These are phyloP conservation scores for Ptychoptera albimana DNA, from an alignment of 2,888 invertebrate genomes.

Conservation along the genomic window DNA sequence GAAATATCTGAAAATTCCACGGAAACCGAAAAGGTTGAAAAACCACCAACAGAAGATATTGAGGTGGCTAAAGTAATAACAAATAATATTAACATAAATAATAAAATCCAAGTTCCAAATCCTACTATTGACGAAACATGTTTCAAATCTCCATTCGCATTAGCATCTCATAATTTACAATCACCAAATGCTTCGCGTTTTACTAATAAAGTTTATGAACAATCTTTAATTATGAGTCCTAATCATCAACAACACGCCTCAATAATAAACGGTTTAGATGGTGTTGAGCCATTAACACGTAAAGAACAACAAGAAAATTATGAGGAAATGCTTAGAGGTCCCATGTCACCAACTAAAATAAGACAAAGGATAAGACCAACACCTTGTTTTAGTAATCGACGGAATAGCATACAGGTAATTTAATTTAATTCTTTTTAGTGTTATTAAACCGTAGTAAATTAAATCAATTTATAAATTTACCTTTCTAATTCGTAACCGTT, in stretches of 20 bases:
- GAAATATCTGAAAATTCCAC: not conserved
- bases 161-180: not conserved
- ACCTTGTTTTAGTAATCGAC: slow-evolving; percentile 46
- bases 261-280: not conserved
- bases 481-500: too few species aligned
- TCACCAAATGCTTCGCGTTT: not conserved
- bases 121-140: not conserved
- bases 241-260: not conserved
- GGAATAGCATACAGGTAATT: slow-evolving; percentile 44
- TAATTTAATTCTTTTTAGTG: not conserved
- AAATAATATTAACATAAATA: not conserved
- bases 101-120: not conserved
- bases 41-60: not conserved
- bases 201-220: not conserved
- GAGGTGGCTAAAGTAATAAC: not conserved
- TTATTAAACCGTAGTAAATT: too few species aligned
- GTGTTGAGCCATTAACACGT: not conserved
- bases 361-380: slow-evolving; percentile 50
- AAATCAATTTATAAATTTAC: too few species aligned
- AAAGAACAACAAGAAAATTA: not conserved
- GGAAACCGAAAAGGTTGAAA: not conserved
- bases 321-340: not conserved
- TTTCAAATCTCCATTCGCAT: not conserved
- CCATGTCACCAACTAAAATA: slow-evolving; percentile 38
- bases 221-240: not conserved